Evolutionary conservation across 2,888 invertebrate genomes (phyloP).

Genomic region (Habrosyne pyritoides): DNA sequence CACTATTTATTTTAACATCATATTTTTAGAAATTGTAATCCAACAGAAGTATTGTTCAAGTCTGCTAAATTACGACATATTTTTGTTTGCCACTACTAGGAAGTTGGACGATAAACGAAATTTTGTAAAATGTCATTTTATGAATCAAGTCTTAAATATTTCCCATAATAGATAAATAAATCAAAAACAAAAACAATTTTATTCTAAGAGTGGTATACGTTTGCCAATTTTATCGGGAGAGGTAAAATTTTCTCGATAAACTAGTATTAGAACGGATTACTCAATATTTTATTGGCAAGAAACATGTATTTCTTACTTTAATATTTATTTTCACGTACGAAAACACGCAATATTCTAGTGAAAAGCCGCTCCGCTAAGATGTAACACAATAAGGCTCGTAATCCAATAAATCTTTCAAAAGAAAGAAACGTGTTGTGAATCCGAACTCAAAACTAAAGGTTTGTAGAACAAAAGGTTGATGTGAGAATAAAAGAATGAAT

Average conservation of each 20-base stretch:
- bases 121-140: no score
- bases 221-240: neutral
- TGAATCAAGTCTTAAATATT: no score
- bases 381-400: constrained; percentile 39
- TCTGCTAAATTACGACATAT: no score
- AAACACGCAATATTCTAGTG: constrained; percentile 8
- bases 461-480: constrained; percentile 64
- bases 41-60: no score
- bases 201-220: neutral
- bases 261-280: neutral
- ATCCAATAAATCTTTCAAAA: constrained; percentile 53
- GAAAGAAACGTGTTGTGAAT: constrained; percentile 49
- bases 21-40: no score
- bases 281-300: neutral
- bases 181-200: no score
- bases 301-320: constrained; percentile 1
- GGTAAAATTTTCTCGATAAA: neutral
- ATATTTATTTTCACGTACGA: constrained; percentile 8
- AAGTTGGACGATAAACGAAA: no score
- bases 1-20: no score
- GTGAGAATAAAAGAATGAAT: constrained; percentile 59
- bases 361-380: constrained; percentile 25
- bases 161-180: no score
- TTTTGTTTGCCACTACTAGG: no score
- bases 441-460: constrained; percentile 59